These are phyloP conservation scores for Eupithecia dodoneata DNA, from an alignment of 2,888 invertebrate species.

Conservation along the genomic window DNA sequence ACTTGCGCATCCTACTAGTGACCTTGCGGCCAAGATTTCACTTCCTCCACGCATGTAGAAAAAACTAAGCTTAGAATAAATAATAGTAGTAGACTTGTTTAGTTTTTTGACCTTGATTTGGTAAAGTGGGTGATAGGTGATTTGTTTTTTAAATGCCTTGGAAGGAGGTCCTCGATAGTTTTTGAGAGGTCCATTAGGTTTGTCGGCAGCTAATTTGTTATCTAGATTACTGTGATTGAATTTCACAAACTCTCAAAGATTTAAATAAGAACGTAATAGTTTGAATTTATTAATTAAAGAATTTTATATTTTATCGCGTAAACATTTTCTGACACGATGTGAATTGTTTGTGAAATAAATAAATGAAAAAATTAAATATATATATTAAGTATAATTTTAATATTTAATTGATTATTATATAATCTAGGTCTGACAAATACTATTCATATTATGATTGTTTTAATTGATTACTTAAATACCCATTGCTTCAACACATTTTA, in stretches of 20 bases:
- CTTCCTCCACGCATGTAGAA: conserved; percentile 67
- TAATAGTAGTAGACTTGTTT: conserved; percentile 35
- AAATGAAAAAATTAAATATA: no score
- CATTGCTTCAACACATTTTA: background rate
- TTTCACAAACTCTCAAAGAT: background rate
- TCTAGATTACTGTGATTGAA: background rate
- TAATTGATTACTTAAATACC: no score
- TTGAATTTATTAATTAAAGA: no score
- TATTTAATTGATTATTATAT: no score
- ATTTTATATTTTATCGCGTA: no score
- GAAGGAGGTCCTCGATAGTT: conserved; percentile 4
- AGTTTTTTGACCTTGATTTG: conserved; percentile 40
- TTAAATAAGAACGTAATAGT: background rate
- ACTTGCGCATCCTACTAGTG: conserved; percentile 80
- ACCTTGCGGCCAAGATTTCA: conserved; percentile 81
- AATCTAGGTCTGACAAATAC: no score
- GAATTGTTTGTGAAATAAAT: no score
- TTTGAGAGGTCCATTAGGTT: conserved; percentile 1
- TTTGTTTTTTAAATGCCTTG: conserved; percentile 8
- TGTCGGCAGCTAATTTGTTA: background rate
- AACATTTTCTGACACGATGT: no score
- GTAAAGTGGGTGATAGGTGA: conserved; percentile 6
- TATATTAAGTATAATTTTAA: no score
- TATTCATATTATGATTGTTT: no score
- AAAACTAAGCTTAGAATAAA: conserved; percentile 45